These are phyloP conservation scores for Drosophila eohydei DNA, from an alignment of 2,888 invertebrate genomes.

Conservation along the genomic window DNA sequence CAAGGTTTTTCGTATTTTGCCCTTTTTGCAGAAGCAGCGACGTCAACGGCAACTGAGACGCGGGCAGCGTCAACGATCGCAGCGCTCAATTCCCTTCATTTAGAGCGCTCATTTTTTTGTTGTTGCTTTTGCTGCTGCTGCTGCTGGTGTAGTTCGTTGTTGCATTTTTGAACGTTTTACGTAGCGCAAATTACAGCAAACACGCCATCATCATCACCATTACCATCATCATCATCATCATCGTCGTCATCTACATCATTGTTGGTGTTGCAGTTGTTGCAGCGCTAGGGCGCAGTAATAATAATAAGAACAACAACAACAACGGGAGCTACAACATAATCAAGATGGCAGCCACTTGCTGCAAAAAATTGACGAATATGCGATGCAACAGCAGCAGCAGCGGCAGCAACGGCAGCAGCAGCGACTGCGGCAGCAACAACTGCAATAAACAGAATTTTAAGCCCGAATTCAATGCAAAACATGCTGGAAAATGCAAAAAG, in stretches of 20 bases:
- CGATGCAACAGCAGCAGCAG: slow-evolving; percentile 56
- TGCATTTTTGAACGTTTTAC: slow-evolving; percentile 81
- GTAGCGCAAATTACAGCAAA: slow-evolving; percentile 84
- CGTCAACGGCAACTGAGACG: slow-evolving; percentile 23
- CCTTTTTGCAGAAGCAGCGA: slow-evolving; percentile 69
- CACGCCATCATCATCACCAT: slow-evolving; percentile 80
- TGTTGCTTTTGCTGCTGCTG: slow-evolving; percentile 31
- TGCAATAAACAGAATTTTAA: slow-evolving; percentile 75
- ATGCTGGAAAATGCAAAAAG: slow-evolving; percentile 51
- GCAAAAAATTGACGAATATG: slow-evolving; percentile 72
- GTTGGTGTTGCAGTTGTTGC: slow-evolving; percentile 50
- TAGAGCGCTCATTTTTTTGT: slow-evolving; percentile 71
- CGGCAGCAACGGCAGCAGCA: slow-evolving; percentile 34
- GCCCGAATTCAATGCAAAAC: slow-evolving; percentile 80
- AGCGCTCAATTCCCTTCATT: slow-evolving; percentile 80
- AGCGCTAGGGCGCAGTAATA: slow-evolving; percentile 59
- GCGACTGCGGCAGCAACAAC: slow-evolving; percentile 31
- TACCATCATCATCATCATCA: slow-evolving; percentile 52
- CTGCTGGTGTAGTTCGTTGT: slow-evolving; percentile 60
- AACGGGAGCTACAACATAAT: slow-evolving; percentile 71
- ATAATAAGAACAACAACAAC: slow-evolving; percentile 60
- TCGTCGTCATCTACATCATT: slow-evolving; percentile 24
- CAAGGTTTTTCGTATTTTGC: slow-evolving; percentile 82
- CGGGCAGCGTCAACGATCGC: slow-evolving; percentile 72
- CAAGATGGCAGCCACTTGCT: slow-evolving; percentile 80